Evolutionary conservation across 2,113 vertebrate species (phyloP).

Genomic region (Phylloscopus trochiloides): DNA sequence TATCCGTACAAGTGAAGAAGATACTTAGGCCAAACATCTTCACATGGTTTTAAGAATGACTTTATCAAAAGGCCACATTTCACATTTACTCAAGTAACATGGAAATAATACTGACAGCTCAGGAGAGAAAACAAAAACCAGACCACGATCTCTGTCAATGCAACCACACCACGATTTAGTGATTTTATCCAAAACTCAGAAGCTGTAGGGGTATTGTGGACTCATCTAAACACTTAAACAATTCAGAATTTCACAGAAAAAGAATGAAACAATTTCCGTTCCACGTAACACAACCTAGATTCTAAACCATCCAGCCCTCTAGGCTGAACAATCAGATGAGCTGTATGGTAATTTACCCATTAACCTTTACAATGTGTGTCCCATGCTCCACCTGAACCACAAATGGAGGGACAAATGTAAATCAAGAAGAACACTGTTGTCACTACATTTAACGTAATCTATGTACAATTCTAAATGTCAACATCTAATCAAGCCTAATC

Average conservation of each 20-base stretch:
- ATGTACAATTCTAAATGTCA: conserved; percentile 66
- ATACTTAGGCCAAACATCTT: background rate
- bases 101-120: background rate
- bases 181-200: background rate
- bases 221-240: background rate
- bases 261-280: background rate
- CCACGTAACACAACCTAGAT: background rate
- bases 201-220: background rate
- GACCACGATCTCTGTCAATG: background rate
- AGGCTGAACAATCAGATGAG: background rate
- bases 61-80: background rate
- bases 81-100: background rate
- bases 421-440: conserved; percentile 42
- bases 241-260: background rate
- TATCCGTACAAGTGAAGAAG: background rate
- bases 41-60: background rate
- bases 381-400: background rate
- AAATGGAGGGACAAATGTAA: conserved; percentile 21
- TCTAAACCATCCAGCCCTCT: background rate
- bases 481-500: conserved; percentile 66
- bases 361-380: background rate
- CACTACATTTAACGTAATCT: conserved; percentile 62
- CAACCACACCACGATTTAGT: background rate
- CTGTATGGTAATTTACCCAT: conserved; percentile 2
- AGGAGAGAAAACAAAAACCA: background rate